phyloP scores from a whole-genome alignment of 1,140 invertebrate species.

The Lineus longissimus region DNA sequence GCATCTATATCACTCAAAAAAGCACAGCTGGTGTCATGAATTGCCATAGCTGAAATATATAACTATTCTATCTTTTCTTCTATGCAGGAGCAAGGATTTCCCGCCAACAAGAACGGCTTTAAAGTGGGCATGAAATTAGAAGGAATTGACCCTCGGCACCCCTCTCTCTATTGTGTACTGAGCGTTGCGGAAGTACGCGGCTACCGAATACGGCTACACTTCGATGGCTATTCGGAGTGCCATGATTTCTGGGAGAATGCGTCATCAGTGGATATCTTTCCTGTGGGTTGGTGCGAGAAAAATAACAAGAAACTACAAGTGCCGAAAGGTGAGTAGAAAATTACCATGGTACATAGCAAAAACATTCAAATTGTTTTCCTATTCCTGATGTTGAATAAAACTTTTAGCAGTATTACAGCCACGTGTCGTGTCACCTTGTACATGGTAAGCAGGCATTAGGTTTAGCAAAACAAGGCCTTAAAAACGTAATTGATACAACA shows the following conservation, averaged over 20 bases:
- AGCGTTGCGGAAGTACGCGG: slow-evolving; percentile 75
- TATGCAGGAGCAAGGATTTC: slow-evolving; percentile 39
- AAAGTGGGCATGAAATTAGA: slow-evolving; percentile 88
- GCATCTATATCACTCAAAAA: no score
- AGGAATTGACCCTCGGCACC: slow-evolving; percentile 88
- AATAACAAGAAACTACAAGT: slow-evolving; percentile 45
- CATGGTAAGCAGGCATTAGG: no score
- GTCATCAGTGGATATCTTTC: slow-evolving; percentile 86
- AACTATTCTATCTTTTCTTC: no score
- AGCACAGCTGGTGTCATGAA: no score
- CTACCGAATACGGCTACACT: slow-evolving; percentile 78
- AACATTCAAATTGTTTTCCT: no score
- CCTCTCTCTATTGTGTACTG: slow-evolving; percentile 81
- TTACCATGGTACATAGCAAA: slow-evolving; percentile 21
- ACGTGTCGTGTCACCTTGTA: no score
- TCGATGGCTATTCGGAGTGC: slow-evolving; percentile 84
- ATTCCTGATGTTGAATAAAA: no score
- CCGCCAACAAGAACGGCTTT: slow-evolving; percentile 64
- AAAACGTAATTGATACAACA: no score
- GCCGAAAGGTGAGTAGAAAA: slow-evolving; percentile 64
- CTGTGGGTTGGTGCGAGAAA: slow-evolving; percentile 83
- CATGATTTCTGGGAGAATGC: slow-evolving; percentile 94
- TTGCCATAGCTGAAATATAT: no score
- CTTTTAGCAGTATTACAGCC: no score
- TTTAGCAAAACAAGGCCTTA: no score